Base-by-base conservation (phyloP, 2,888 invertebrate genomes). In the Galeruca laticollis region DNA sequence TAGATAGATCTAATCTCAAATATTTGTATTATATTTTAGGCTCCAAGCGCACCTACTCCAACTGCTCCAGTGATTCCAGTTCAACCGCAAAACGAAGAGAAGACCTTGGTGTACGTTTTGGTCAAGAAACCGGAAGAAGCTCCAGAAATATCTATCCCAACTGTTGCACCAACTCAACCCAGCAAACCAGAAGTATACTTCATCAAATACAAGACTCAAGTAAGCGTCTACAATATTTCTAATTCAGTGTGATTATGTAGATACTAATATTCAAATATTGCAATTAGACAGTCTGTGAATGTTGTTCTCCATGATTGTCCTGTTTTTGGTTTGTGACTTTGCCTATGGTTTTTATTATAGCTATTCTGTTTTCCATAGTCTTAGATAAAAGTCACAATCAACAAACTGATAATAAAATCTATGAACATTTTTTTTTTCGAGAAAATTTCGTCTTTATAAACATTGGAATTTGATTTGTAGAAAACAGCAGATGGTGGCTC, bases 111-210 rank as follows among this genome's bases (percentile, higher is more conserved):
- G 80, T 95, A 95, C 87, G 95, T 95, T 54, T 87, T 95, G 87
- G 95, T 95, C 79, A 95, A 95, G 90, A 94, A 93, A 85, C 95
- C 95, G 80, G 95, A 95, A 84, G 94, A 94, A 76, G 93, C 93
- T 73, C 94, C 93, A 77, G 94, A 95, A 82, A 92, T 95, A 85
- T 87, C 89, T 79, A 91, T 95, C 79, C 95, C 94, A 66, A 91
- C 93, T 11, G 88, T 92, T 11, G 90, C 91, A 13, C 94, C 95
- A 65, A 95, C 94, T 64, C 93, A 93, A 82, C 95, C 95, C 74
- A 92, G 93, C 86, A 95, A 95, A 88, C 95, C 95, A 73, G 95
- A 95, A 87, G 95, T 95, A 72, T 95, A 95, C 91, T 95, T 95
- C 90, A 95, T 93, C 90, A 91, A 93, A 82, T 93, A 93, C 90